phyloP scores from a whole-genome alignment of 2,113 vertebrate genomes.

The Condylura cristata region DNA sequence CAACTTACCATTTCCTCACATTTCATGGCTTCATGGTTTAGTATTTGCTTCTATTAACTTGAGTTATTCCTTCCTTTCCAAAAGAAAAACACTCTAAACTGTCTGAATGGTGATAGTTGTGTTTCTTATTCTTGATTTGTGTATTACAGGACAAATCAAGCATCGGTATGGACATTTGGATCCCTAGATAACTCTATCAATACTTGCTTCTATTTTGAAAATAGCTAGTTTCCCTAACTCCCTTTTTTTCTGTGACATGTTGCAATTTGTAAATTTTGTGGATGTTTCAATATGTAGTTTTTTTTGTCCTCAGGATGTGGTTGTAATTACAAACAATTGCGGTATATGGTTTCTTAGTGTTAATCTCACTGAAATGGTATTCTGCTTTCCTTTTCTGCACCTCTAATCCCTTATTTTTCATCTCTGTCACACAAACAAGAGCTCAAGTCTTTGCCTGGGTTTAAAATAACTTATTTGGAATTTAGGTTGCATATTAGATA shows the following conservation, averaged over 20 bases:
- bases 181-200: background rate
- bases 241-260: background rate
- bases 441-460: background rate
- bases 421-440: background rate
- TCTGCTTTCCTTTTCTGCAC: background rate
- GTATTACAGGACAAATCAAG: background rate
- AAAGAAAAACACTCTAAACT: background rate
- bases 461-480: background rate
- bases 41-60: background rate
- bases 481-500: background rate
- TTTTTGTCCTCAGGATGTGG: slow-evolving; percentile 52
- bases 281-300: slow-evolving; percentile 42
- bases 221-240: background rate
- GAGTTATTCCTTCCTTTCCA: background rate
- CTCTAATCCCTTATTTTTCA: background rate
- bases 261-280: slow-evolving; percentile 20
- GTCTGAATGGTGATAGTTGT: background rate
- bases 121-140: background rate
- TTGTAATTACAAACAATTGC: slow-evolving; percentile 41
- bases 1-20: slow-evolving; percentile 9
- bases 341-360: background rate
- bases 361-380: background rate
- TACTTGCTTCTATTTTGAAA: background rate
- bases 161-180: background rate
- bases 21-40: background rate